These are phyloP conservation scores for Bombus soroeensis DNA, from an alignment of 1,140 invertebrate species.

Conservation along the genomic window DNA sequence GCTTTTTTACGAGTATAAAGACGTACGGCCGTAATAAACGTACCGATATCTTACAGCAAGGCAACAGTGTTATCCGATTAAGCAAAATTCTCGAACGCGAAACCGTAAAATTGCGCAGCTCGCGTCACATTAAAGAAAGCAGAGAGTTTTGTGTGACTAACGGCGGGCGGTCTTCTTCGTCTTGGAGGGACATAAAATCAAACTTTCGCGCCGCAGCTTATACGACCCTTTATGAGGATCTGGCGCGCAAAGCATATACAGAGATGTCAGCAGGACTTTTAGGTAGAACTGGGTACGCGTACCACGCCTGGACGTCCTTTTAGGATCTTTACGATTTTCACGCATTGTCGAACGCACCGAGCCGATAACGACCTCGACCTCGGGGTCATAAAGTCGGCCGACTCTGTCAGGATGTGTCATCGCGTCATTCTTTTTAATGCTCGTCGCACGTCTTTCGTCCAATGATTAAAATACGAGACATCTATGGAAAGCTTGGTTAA, in stretches of 20 bases:
- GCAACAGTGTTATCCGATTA: slow-evolving; percentile 38
- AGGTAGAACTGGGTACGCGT: slow-evolving; percentile 49
- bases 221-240: slow-evolving; percentile 61
- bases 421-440: slow-evolving; percentile 42
- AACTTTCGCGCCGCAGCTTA: slow-evolving; percentile 50
- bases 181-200: slow-evolving; percentile 56
- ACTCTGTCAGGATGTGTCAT: slow-evolving; percentile 56
- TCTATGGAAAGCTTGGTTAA: neutral
- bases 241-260: slow-evolving; percentile 54
- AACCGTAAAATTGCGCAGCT: slow-evolving; percentile 52
- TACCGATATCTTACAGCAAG: neutral
- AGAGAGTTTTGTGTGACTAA: slow-evolving; percentile 50
- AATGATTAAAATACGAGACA: slow-evolving; percentile 37
- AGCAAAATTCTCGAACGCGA: slow-evolving; percentile 31
- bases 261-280: slow-evolving; percentile 66
- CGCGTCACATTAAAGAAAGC: slow-evolving; percentile 40
- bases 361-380: slow-evolving; percentile 63
- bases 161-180: slow-evolving; percentile 56
- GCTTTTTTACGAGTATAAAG: slow-evolving; percentile 3
- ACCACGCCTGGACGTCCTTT: slow-evolving; percentile 60
- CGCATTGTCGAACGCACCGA: slow-evolving; percentile 50
- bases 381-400: slow-evolving; percentile 64
- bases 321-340: slow-evolving; percentile 66
- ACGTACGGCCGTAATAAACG: neutral
- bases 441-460: neutral